Evolutionary conservation across 2,113 vertebrate species (phyloP).

Genomic region (Indicator indicator): DNA sequence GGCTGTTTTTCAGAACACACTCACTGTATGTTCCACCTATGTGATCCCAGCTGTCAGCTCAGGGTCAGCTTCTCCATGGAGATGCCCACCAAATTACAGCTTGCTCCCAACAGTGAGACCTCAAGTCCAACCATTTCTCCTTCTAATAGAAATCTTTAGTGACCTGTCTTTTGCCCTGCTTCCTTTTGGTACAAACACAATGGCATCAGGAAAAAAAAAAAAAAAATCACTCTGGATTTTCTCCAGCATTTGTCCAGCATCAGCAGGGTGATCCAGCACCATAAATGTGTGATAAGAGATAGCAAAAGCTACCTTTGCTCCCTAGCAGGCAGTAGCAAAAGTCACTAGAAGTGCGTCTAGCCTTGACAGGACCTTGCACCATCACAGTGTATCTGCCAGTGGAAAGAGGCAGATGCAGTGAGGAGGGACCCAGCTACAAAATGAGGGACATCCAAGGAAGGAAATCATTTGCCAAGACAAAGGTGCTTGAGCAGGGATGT

Average conservation of each 20-base stretch:
- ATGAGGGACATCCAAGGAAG: neutral
- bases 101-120: neutral
- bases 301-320: neutral
- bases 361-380: neutral
- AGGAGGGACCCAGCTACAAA: neutral
- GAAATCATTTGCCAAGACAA: neutral
- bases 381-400: neutral
- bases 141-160: neutral
- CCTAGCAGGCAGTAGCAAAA: neutral
- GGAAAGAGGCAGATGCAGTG: neutral
- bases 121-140: neutral
- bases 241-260: neutral
- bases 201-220: neutral
- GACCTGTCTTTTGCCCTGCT: neutral
- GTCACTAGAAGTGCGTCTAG: neutral
- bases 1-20: neutral
- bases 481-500: neutral
- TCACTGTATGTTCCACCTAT: rapidly evolving
- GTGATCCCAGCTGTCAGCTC: neutral
- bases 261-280: neutral
- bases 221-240: neutral
- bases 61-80: neutral
- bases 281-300: neutral
- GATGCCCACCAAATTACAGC: neutral
- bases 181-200: neutral